Percentiles rank a stretch among this genome's conserved stretches.
These are phyloP conservation scores for Clistopyga incitator DNA, from an alignment of 2,888 invertebrate species.

Conservation along the genomic window DNA sequence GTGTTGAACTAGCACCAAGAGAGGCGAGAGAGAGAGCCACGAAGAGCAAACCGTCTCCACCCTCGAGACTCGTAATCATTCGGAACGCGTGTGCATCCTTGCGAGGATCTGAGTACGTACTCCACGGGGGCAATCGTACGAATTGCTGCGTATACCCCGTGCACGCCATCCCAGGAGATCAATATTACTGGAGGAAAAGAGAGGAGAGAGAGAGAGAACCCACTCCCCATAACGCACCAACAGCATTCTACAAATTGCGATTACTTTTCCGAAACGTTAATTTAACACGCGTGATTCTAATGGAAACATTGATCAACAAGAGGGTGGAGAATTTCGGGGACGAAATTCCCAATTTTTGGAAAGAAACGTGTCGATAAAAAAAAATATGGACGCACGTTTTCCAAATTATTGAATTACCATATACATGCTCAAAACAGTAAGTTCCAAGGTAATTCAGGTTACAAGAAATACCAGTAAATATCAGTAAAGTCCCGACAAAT, in stretches of 20 bases:
- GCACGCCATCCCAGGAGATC: constrained; percentile 12
- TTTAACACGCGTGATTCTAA: neutral
- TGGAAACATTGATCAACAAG: constrained; percentile 5
- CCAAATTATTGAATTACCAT: too few relatives aligned
- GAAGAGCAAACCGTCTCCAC: neutral
- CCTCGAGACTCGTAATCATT: constrained; percentile 49
- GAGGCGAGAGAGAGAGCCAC: neutral
- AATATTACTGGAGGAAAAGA: constrained; percentile 5
- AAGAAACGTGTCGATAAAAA: too few relatives aligned
- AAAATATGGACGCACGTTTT: too few relatives aligned
- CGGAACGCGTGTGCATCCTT: constrained; percentile 46
- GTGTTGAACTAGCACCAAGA: neutral
- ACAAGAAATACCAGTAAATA: too few relatives aligned
- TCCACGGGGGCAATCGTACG: constrained; percentile 13
- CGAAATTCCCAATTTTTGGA: neutral
- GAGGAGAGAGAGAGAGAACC: too few relatives aligned
- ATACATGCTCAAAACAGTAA: too few relatives aligned
- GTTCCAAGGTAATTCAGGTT: too few relatives aligned
- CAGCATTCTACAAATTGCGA: constrained; percentile 29
- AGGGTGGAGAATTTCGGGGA: neutral
- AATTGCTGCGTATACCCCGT: constrained; percentile 14
- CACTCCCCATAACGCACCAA: constrained; percentile 9
- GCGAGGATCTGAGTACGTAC: constrained; percentile 23
- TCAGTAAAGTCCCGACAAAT: neutral
- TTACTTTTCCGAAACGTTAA: constrained; percentile 8